These are phyloP conservation scores for Pampus argenteus DNA, from an alignment of 2,797 vertebrate species.

Conservation along the genomic window DNA sequence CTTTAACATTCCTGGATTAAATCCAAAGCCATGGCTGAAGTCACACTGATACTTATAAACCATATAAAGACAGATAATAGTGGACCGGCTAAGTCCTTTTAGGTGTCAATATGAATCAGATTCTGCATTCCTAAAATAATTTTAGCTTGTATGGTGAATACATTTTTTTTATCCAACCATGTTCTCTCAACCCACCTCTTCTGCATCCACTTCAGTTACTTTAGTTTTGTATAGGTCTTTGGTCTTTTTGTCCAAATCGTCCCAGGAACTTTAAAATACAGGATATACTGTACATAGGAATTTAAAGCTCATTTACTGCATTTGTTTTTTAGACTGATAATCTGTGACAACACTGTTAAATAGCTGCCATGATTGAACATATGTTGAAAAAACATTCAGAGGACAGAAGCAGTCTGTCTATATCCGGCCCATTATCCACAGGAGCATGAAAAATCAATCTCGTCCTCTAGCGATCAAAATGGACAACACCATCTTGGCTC, in stretches of 20 bases:
- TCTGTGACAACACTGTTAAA: not conserved
- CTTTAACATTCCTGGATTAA: slow-evolving; percentile 27
- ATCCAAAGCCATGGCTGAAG: not conserved
- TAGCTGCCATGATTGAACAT: not conserved
- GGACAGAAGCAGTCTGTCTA: not conserved
- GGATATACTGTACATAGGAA: too few species aligned
- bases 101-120: not conserved
- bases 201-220: not conserved
- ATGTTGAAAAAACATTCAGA: not conserved
- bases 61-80: slow-evolving; percentile 20
- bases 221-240: too few species aligned
- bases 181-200: not conserved
- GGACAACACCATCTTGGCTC: not conserved
- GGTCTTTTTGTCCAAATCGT: too few species aligned
- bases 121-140: slow-evolving; percentile 3
- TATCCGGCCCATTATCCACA: not conserved
- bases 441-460: not conserved
- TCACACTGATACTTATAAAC: slow-evolving; percentile 14
- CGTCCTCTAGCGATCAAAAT: not conserved
- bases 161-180: not conserved
- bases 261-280: too few species aligned
- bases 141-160: not conserved
- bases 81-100: slow-evolving; percentile 5
- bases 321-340: too few species aligned
- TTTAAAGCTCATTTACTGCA: too few species aligned